Evolutionary conservation across 1,140 invertebrate genomes (phyloP).

Genomic region (Drosophila tropicalis): DNA sequence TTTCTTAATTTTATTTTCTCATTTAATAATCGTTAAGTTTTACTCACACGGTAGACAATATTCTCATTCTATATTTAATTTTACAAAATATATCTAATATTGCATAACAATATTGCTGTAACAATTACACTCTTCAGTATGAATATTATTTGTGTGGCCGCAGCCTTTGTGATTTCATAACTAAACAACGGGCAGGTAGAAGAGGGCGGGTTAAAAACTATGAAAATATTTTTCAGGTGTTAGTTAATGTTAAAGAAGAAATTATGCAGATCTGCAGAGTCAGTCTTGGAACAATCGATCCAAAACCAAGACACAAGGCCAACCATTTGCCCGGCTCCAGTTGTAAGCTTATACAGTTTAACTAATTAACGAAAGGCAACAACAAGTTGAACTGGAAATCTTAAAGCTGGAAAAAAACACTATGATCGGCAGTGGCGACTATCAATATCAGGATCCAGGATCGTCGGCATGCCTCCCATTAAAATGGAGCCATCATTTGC

Average conservation of each 20-base stretch:
- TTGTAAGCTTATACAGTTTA: neutral
- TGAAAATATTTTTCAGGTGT: conserved; percentile 1
- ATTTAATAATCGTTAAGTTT: conserved; percentile 35
- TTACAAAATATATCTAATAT: conserved; percentile 43
- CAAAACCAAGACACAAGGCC: conserved; percentile 31
- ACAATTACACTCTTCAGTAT: conserved; percentile 23
- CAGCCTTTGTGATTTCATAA: conserved; percentile 30
- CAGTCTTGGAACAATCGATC: conserved; percentile 27
- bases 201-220: neutral
- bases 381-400: neutral
- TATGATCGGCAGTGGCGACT: conserved; percentile 43
- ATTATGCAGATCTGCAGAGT: conserved; percentile 2
- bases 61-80: conserved; percentile 23
- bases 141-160: conserved; percentile 2
- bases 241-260: conserved; percentile 1
- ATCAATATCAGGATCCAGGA: conserved; percentile 3
- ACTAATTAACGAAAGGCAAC: conserved; percentile 11
- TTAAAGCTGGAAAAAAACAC: conserved; percentile 49
- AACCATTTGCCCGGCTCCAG: neutral
- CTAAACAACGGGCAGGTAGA: conserved; percentile 2
- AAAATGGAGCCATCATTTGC: conserved; percentile 55
- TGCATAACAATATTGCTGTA: conserved; percentile 23
- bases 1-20: conserved; percentile 15
- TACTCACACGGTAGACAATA: conserved; percentile 33
- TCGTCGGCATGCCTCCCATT: conserved; percentile 10